Evolutionary conservation across 2,888 invertebrate species (phyloP).

Genomic region (Lapara coniferarum): DNA sequence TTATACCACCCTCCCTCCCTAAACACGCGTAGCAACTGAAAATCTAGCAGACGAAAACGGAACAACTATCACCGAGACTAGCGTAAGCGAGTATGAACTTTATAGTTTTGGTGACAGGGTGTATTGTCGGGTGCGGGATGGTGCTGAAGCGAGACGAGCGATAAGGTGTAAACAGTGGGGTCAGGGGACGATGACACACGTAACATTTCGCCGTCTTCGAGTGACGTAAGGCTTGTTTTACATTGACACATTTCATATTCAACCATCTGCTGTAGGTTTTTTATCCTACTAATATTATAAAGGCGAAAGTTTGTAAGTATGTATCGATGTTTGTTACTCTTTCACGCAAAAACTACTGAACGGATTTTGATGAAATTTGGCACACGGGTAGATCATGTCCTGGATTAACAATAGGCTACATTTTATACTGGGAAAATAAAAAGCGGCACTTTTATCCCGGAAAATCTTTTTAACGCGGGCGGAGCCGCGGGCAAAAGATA

Average conservation of each 20-base stretch:
- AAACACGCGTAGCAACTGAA: slow-evolving; percentile 37
- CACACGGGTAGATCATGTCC: too few relatives aligned
- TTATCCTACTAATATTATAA: too few relatives aligned
- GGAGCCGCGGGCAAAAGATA: too few relatives aligned
- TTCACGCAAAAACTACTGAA: too few relatives aligned
- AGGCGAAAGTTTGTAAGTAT: too few relatives aligned
- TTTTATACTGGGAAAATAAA: too few relatives aligned
- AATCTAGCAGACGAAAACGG: slow-evolving; percentile 43
- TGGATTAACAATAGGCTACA: too few relatives aligned
- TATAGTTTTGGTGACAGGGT: slow-evolving; percentile 41
- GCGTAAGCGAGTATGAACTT: slow-evolving; percentile 41
- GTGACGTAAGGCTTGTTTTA: slow-evolving; percentile 29
- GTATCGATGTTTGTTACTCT: too few relatives aligned
- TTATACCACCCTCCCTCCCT: not conserved
- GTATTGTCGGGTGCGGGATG: slow-evolving; percentile 36
- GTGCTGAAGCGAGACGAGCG: slow-evolving; percentile 44
- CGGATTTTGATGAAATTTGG: too few relatives aligned
- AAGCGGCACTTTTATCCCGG: too few relatives aligned
- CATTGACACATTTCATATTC: slow-evolving; percentile 12
- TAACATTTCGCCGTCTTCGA: slow-evolving; percentile 42
- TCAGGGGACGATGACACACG: slow-evolving; percentile 59
- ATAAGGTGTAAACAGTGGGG: slow-evolving; percentile 53
- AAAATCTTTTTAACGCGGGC: too few relatives aligned
- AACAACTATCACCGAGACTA: slow-evolving; percentile 38
- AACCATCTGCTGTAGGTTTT: too few relatives aligned